Evolutionary conservation across 1,140 invertebrate species (phyloP), one percentile per base, ranked within the genome.

Genomic region (Drosophila oshimai): DNA sequence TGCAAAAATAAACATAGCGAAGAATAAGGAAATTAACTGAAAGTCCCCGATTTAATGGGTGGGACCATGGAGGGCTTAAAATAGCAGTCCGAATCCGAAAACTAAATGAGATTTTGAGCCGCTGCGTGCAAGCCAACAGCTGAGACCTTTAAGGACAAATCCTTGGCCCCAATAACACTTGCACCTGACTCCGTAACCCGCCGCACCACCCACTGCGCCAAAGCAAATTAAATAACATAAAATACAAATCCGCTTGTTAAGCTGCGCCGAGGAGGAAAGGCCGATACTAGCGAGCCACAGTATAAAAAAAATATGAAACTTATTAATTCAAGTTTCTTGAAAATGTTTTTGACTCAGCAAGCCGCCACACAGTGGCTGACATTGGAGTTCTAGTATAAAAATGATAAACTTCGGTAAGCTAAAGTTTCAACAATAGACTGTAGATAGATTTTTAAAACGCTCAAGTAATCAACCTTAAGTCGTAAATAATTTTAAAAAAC

Each of bases 201-300:
- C n/a, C n/a, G n/a, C n/a, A n/a, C n/a, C 36, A 31, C 28, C 34
- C 36, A 28, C 10, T 7, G 29, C 34, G 42, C 6, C 45, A 26
- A 18, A 57, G 67, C 71, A 81, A 81, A 81, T 81, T 68, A 81
- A 76, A 81, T 73, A 77, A 83, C 78, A 83, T 76, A 77, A 81
- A 76, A 83, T 51, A 80, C 73, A 83, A 83, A 81, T 83, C 78
- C 73, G 50, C 53, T 36, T 55, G 65, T 51, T 54, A 73, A 39
- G 47, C 37, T 37, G 50, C n/a, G n/a, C n/a, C 15, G 22, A 12
- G 12, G 53, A 6, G 12, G 34, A 41, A 13, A 17, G 41, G 24
- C 24, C 29, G 7, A 9, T n/a, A n/a, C n/a, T n/a, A n/a, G n/a
- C n/a, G 58, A 50, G 73, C 62, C 57, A 77, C 37, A 42, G 53